phyloP scores from a whole-genome alignment of 2,888 invertebrate genomes.

The Pristionchus arcanus region DNA sequence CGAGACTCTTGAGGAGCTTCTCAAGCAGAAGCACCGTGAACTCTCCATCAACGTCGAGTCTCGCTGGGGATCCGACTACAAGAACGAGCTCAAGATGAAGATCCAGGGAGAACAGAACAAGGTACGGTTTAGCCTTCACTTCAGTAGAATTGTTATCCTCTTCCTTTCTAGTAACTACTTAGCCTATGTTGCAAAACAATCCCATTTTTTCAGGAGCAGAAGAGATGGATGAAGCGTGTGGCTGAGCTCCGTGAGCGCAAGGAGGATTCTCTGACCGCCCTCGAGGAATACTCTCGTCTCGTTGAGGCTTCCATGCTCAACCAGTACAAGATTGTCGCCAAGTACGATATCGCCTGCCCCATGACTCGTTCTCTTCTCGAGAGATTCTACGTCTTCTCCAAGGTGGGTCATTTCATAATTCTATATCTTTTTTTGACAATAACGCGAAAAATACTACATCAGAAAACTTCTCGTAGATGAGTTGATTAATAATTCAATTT shows the following conservation, averaged over 20 bases:
- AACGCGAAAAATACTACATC: no score
- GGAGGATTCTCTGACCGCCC: slow-evolving; percentile 36
- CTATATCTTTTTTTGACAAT: no score
- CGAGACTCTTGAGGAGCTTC: slow-evolving; percentile 60
- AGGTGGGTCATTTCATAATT: slow-evolving; percentile 75
- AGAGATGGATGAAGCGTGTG: slow-evolving; percentile 63
- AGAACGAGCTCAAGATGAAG: slow-evolving; percentile 53
- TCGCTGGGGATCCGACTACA: slow-evolving; percentile 50
- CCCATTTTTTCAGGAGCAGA: slow-evolving; percentile 57
- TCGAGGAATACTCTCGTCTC: slow-evolving; percentile 62
- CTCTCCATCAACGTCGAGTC: slow-evolving; percentile 51
- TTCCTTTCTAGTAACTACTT: no score
- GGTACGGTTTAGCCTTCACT: neutral
- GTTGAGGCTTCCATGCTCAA: slow-evolving; percentile 65
- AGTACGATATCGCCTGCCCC: slow-evolving; percentile 61
- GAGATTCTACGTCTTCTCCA: slow-evolving; percentile 67
- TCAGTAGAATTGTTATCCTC: no score
- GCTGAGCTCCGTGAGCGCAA: slow-evolving; percentile 59
- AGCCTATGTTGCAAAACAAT: neutral
- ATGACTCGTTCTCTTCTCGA: slow-evolving; percentile 59
- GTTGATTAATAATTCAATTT: no score
- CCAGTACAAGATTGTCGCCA: slow-evolving; percentile 63
- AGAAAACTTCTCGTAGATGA: no score
- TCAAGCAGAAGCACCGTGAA: slow-evolving; percentile 65
- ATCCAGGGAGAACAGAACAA: slow-evolving; percentile 55